Base-by-base conservation (phyloP, 2,888 invertebrate species). In the Nemapogon koenigi region DNA sequence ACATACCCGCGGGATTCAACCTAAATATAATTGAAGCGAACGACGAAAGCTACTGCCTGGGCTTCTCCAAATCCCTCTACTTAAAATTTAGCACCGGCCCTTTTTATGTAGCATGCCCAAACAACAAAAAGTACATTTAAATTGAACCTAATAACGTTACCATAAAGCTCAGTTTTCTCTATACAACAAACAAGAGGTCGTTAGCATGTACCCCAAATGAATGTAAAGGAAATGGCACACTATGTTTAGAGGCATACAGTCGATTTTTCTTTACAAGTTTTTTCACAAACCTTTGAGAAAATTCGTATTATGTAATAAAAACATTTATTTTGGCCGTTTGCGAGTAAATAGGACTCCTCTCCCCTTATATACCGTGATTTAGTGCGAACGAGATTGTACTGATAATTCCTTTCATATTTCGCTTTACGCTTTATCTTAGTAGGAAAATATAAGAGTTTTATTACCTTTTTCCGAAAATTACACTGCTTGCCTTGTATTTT, bases 311-410 rank as follows among this genome's bases (percentile, higher is more conserved):
- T 76, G 75, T 76, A 76, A 76, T 72, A 70, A 73, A 75, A 76
- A 76, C 75, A 73, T 76, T 75, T 76, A 73, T 78, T 76, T 73
- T 70, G 70, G 66, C 65, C 72, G 75, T 73, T 72, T 69, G 65
- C 58, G 64, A 69, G 75, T 76, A 76, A 72, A 75, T 70, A 71
- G 60, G 61, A 68, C 60, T 63, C 61, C 65, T 66, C 67, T 73
- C 66, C 71, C 76, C 75, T 75, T 67, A 16, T 37, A 37, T 37
- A 27, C 68, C 48, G 61, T 76, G 78, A 78, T 78, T 78, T 76
- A 76, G 73, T 75, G 71, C 70, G 58, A 68, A 59, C 57, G 69
- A 76, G 76, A 76, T 76, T 63, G 71, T 71, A 71, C 61, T 70
- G 76, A 76, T 78, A 78, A 73, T 61, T 75, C 65, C 67, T 70